Percentiles rank a stretch among this genome's conserved stretches.
phyloP scores from a whole-genome alignment of 2,888 invertebrate genomes.

The Bombylius major region DNA sequence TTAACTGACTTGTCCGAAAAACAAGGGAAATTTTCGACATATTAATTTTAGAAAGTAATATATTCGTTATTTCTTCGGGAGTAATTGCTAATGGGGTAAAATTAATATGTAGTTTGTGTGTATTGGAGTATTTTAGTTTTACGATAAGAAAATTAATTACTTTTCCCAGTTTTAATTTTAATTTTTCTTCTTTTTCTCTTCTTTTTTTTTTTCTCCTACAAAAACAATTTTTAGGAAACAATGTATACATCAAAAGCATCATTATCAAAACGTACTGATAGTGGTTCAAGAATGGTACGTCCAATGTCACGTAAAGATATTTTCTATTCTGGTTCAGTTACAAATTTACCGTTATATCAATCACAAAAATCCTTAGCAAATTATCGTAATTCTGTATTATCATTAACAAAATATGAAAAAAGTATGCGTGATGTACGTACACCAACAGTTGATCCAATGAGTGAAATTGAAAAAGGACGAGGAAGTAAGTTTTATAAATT shows the following conservation, averaged over 20 bases:
- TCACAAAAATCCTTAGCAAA: conserved; percentile 82
- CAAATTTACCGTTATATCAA: conserved; percentile 85
- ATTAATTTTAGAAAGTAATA: too few species aligned
- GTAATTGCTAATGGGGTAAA: too few species aligned
- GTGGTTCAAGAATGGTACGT: conserved; percentile 53
- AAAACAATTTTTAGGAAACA: conserved; percentile 39
- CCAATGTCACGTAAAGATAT: conserved; percentile 93
- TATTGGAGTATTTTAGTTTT: too few species aligned
- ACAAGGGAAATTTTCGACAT: too few species aligned
- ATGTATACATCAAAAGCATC: conserved; percentile 59
- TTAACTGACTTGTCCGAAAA: too few species aligned
- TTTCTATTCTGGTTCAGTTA: conserved; percentile 92
- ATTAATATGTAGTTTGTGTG: too few species aligned
- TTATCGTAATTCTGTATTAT: conserved; percentile 83
- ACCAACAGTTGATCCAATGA: conserved; percentile 42
- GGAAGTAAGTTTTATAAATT: conserved; percentile 44
- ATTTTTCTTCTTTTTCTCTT: not conserved
- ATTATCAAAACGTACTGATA: conserved; percentile 36
- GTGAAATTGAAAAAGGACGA: conserved; percentile 33
- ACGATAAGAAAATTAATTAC: too few species aligned
- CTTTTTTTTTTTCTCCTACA: not conserved
- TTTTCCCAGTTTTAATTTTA: not conserved
- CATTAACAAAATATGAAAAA: conserved; percentile 60
- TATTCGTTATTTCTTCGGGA: too few species aligned
- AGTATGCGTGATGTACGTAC: conserved; percentile 47